A percentile compares a stretch with the other conserved stretches of the same genome.
Conservation (phyloP, 2,888 invertebrate species). For the Odontothrips loti region DNA sequence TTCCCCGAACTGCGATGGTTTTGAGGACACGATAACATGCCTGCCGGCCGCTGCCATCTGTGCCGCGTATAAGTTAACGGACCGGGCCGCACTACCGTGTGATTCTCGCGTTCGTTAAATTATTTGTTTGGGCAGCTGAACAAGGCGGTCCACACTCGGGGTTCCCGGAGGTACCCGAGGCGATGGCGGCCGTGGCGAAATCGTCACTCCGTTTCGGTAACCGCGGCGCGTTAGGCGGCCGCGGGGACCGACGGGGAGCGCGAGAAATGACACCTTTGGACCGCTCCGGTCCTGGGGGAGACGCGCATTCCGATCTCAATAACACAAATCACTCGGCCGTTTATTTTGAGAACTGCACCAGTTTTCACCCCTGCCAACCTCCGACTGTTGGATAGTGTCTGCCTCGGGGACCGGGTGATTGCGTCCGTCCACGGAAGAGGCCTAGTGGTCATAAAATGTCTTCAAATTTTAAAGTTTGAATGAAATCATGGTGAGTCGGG, state of each 20-base stretch:
- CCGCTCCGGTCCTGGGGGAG: not conserved
- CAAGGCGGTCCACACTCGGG: not conserved
- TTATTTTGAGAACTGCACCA: too few relatives aligned
- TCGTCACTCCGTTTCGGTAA: conserved; percentile 6
- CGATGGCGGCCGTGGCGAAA: not conserved
- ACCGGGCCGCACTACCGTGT: not conserved
- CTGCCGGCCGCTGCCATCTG: too few relatives aligned
- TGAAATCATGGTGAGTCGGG: too few relatives aligned
- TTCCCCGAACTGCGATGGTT: too few relatives aligned
- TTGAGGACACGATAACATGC: too few relatives aligned
- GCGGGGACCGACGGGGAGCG: not conserved
- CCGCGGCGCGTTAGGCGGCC: not conserved
- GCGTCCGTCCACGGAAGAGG: too few relatives aligned
- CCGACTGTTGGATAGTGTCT: too few relatives aligned
- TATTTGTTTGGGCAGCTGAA: not conserved
- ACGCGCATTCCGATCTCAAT: not conserved
- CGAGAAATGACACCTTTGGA: conserved; percentile 18
- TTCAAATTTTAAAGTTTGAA: too few relatives aligned
- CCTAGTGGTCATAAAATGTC: too few relatives aligned
- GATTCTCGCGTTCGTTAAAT: not conserved
- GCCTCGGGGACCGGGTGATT: too few relatives aligned
- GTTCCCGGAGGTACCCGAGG: not conserved
- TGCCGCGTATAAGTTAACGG: not conserved
- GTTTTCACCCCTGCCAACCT: too few relatives aligned
- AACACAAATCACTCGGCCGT: too few relatives aligned